Evolutionary conservation across 2,888 invertebrate genomes (phyloP).

Genomic region (Isotomurus palustris): DNA sequence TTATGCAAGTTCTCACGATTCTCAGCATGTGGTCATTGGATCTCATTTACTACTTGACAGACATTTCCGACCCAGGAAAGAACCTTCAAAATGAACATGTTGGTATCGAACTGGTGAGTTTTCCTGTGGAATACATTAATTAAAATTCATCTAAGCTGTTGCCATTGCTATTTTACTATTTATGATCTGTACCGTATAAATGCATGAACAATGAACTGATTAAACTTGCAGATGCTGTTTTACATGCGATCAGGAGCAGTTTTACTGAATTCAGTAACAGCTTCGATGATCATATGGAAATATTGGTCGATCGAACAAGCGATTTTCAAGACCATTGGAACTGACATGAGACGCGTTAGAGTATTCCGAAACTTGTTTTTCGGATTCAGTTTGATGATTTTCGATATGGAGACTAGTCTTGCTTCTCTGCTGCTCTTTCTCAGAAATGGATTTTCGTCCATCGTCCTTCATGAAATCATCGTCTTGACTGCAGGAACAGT

Average conservation of each 20-base stretch:
- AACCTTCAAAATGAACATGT: conserved; percentile 6
- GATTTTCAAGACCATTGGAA: conserved; percentile 33
- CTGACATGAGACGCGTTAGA: conserved; percentile 23
- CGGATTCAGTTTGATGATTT: conserved; percentile 30
- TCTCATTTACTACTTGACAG: conserved; percentile 27
- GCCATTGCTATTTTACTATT: no score
- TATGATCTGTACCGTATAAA: no score
- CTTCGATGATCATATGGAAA: conserved; percentile 22
- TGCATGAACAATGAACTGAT: no score
- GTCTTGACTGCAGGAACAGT: conserved; percentile 21
- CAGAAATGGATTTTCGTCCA: conserved; percentile 23
- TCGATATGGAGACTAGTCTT: conserved; percentile 30
- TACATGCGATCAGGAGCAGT: background rate
- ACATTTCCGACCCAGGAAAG: conserved; percentile 13
- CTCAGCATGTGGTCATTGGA: conserved; percentile 29
- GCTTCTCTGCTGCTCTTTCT: conserved; percentile 22
- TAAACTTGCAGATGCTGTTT: background rate
- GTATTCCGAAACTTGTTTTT: conserved; percentile 31
- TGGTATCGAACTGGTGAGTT: conserved; percentile 24
- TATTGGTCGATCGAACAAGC: conserved; percentile 29
- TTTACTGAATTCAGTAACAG: conserved; percentile 8
- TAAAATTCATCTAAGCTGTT: no score
- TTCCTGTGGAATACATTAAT: background rate
- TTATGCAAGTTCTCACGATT: conserved; percentile 28
- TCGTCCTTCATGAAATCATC: conserved; percentile 27